Conservation (phyloP, 2,113 vertebrate species). For the Oncorhynchus clarkii region DNA sequence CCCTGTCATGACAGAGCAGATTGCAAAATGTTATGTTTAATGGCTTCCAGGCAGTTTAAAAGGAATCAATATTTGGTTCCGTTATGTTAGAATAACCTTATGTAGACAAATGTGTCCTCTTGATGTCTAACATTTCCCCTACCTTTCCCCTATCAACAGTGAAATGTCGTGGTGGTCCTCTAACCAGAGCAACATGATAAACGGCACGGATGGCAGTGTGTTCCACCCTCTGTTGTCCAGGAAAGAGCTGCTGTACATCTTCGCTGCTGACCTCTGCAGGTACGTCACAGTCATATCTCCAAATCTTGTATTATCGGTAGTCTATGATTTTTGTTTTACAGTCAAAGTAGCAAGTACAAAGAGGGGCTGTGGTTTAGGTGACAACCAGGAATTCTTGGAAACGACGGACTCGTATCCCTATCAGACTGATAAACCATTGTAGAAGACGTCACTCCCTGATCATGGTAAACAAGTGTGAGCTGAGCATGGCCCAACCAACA, state of each 20-base stretch:
- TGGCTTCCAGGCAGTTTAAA: constrained; percentile 32
- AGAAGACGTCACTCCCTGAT: no score
- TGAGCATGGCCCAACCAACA: no score
- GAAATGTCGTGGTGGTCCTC: constrained; percentile 90
- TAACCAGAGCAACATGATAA: constrained; percentile 94
- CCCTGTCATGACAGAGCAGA: constrained; percentile 9
- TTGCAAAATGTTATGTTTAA: constrained; percentile 48
- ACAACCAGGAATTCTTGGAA: no score
- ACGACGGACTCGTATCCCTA: no score
- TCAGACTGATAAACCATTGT: no score
- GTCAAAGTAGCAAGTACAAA: constrained; percentile 9
- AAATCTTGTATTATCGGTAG: background rate
- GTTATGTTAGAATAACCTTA: background rate
- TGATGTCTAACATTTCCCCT: background rate
- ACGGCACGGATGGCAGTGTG: constrained; percentile 90
- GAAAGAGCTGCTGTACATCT: constrained; percentile 89
- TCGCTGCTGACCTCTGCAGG: constrained; percentile 95
- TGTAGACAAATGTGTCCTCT: background rate
- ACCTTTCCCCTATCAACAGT: constrained; percentile 37
- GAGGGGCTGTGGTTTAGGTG: no score
- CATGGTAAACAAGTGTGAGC: background rate
- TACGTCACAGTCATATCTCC: constrained; percentile 47
- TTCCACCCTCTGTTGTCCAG: constrained; percentile 88
- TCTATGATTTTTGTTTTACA: constrained; percentile 41
- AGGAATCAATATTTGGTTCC: background rate